Base-by-base conservation (phyloP, 2,113 vertebrate genomes). In the Caloenas nicobarica region DNA sequence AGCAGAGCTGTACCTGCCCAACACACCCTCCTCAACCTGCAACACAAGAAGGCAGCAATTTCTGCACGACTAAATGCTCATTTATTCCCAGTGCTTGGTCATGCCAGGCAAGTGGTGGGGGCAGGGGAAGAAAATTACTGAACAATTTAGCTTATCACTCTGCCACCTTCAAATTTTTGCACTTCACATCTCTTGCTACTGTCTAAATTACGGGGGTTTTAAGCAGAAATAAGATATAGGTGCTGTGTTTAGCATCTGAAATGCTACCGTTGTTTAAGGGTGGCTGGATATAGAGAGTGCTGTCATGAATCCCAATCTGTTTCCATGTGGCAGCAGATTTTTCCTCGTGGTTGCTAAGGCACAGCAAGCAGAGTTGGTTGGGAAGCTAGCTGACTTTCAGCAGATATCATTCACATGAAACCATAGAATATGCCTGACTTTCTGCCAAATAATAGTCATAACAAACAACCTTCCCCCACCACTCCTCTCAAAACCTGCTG, bases 321-420 rank as follows among this genome's bases (percentile, higher is more conserved):
- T 92, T 96, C 95, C 93, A 96, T 77, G 95, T 87, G 92, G 91
- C 95, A 96, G 93, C 96, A 93, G 95, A 95, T 94, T 96, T 95
- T 90, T 82, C 24, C 95, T 91, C 16, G 15, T 76, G 66, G 89
- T 96, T 96, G 96, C 96, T 96, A 97, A 77, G 96, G 96, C 86
- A 91, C 92, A 92, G 96, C 57, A 65, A 96, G 91, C 70, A 95
- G 95, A 95, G 88, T 91, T 91, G 69, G 86, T 94, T 81, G 46
- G 60, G 83, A 95, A 96, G 88, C 76, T 81, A 92, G 83, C 66
- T 91, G 86, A 93, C 88, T 95, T 97, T 94, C 83, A 91, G 88
- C 2, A 31, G 86, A 89, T 82, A 96, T 54, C 74, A 61, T 80
- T 93, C 86, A 51, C 54, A 76, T 50, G 58, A 94, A 91, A 72